Conservation (phyloP, 2,797 vertebrate genomes). For the Antrozous pallidus region DNA sequence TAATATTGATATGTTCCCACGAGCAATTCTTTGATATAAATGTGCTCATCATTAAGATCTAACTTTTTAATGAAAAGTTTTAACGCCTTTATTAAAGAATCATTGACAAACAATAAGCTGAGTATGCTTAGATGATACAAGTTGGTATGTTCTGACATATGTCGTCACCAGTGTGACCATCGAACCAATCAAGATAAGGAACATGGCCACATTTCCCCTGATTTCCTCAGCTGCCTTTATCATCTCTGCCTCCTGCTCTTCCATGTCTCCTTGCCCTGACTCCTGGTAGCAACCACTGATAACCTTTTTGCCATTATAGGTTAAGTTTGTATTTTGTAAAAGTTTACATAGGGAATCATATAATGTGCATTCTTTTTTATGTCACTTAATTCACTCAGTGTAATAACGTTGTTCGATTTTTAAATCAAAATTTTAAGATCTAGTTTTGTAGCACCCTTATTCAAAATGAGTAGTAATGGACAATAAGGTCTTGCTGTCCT, state of each 20-base stretch:
- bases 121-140: not conserved
- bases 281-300: not conserved
- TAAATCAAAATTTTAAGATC: not conserved
- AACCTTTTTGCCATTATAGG: not conserved
- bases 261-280: not conserved
- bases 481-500: not conserved
- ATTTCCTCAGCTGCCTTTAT: not conserved
- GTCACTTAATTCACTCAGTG: not conserved
- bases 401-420: not conserved
- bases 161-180: not conserved
- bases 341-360: not conserved
- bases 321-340: not conserved
- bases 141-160: not conserved
- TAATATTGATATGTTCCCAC: not conserved
- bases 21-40: not conserved
- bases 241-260: not conserved
- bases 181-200: not conserved
- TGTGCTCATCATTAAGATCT: not conserved
- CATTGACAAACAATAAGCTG: not conserved
- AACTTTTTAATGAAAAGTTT: not conserved
- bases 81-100: not conserved
- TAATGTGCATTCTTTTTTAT: not conserved
- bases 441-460: not conserved
- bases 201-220: not conserved
- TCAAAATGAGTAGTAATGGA: not conserved